Percentiles rank a stretch among this genome's conserved stretches.
These are phyloP conservation scores for Ictalurus furcatus DNA, from an alignment of 2,113 vertebrate genomes.

Conservation along the genomic window DNA sequence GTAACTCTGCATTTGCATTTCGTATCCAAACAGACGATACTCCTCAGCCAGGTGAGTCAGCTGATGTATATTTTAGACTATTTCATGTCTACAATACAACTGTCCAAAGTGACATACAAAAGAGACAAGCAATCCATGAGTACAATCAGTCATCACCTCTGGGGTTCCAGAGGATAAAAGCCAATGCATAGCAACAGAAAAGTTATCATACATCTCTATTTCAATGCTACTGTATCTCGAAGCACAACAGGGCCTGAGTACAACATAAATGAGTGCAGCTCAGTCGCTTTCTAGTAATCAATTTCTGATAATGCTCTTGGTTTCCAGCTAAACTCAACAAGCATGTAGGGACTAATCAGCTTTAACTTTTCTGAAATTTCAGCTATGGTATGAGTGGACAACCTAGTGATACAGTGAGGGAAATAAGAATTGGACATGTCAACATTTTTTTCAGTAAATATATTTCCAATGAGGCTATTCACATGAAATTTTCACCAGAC, in stretches of 20 bases:
- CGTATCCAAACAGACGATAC: constrained; percentile 25
- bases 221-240: background rate
- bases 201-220: constrained; percentile 35
- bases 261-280: constrained; percentile 34
- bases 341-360: background rate
- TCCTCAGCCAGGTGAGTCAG: constrained; percentile 37
- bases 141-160: constrained; percentile 31
- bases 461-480: too few relatives aligned
- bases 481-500: too few relatives aligned
- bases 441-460: too few relatives aligned
- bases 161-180: constrained; percentile 18
- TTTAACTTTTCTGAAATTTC: constrained; percentile 20
- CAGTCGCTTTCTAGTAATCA: constrained; percentile 34
- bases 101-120: constrained; percentile 37
- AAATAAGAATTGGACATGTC: too few relatives aligned
- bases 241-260: constrained; percentile 30
- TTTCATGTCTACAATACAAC: constrained; percentile 33
- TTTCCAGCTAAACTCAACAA: constrained; percentile 33
- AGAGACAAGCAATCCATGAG: constrained; percentile 23
- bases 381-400: too few relatives aligned
- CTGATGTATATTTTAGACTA: constrained; percentile 36
- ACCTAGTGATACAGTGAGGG: too few relatives aligned
- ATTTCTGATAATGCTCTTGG: constrained; percentile 29
- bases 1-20: background rate
- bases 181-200: constrained; percentile 37